Evolutionary conservation across 2,888 invertebrate species (phyloP).

Genomic region (Strigamia maritima): DNA sequence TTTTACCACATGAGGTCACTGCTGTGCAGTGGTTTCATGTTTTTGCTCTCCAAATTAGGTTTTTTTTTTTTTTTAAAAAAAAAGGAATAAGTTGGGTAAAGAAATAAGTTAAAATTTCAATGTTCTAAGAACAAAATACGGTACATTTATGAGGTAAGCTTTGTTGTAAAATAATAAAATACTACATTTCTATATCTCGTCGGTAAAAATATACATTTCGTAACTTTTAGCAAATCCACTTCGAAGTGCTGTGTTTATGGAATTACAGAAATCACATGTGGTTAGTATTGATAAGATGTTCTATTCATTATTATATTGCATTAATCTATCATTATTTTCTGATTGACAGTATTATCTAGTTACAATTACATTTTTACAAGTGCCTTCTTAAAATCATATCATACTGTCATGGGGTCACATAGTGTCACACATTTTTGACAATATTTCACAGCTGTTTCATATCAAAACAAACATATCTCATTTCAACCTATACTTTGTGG

Average conservation of each 20-base stretch:
- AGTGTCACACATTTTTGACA: background rate
- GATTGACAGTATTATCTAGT: background rate
- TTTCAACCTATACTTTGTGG: background rate
- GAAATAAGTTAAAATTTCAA: too few species aligned
- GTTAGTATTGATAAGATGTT: background rate
- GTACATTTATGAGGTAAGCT: too few species aligned
- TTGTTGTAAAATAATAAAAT: too few species aligned
- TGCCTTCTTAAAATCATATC: background rate
- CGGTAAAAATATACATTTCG: too few species aligned
- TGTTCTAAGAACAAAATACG: too few species aligned
- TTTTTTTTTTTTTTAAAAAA: too few species aligned
- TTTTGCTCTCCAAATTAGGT: background rate
- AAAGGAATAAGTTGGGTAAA: too few species aligned
- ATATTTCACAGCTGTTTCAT: background rate
- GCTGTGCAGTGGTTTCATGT: background rate
- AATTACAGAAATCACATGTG: background rate
- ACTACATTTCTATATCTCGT: too few species aligned
- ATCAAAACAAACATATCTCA: slow-evolving; percentile 10
- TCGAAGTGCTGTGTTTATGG: too few species aligned
- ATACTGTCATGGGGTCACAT: background rate
- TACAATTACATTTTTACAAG: background rate
- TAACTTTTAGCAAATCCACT: too few species aligned
- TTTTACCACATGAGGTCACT: background rate
- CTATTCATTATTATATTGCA: background rate
- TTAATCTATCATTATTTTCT: background rate